These are phyloP conservation scores for Ennomos fuscantarius DNA, from an alignment of 2,888 invertebrate genomes.

Conservation along the genomic window DNA sequence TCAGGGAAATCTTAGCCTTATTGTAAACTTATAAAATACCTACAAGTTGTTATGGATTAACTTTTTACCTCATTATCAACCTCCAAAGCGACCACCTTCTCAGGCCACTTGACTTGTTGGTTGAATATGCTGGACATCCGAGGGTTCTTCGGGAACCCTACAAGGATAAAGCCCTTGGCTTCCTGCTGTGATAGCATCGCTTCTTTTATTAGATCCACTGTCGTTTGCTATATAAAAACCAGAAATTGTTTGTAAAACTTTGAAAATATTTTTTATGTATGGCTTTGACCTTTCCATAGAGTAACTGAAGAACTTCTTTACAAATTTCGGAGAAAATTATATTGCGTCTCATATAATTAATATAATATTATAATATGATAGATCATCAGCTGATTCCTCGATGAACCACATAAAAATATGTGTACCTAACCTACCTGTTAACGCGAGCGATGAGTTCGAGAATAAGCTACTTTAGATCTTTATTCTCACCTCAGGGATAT, in stretches of 20 bases:
- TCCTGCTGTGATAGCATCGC: constrained; percentile 76
- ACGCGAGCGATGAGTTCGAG: too few species aligned
- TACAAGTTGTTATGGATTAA: too few species aligned
- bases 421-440: too few species aligned
- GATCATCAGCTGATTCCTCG: too few species aligned
- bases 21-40: too few species aligned
- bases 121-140: constrained; percentile 79
- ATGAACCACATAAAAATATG: too few species aligned
- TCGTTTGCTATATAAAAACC: constrained; percentile 72
- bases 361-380: too few species aligned
- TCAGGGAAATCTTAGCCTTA: too few species aligned
- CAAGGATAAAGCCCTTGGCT: constrained; percentile 81
- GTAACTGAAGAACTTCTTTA: too few species aligned
- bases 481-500: constrained; percentile 71
- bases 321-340: too few species aligned
- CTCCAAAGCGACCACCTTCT: constrained; percentile 77
- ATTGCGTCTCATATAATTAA: too few species aligned
- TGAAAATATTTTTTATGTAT: constrained; percentile 3
- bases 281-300: too few species aligned
- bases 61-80: constrained; percentile 71
- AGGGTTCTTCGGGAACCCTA: constrained; percentile 84
- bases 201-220: constrained; percentile 84
- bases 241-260: background rate
- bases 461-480: background rate
- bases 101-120: constrained; percentile 79